These are phyloP conservation scores for Lithobates pipiens DNA, from an alignment of 2,797 vertebrate species.

Conservation along the genomic window DNA sequence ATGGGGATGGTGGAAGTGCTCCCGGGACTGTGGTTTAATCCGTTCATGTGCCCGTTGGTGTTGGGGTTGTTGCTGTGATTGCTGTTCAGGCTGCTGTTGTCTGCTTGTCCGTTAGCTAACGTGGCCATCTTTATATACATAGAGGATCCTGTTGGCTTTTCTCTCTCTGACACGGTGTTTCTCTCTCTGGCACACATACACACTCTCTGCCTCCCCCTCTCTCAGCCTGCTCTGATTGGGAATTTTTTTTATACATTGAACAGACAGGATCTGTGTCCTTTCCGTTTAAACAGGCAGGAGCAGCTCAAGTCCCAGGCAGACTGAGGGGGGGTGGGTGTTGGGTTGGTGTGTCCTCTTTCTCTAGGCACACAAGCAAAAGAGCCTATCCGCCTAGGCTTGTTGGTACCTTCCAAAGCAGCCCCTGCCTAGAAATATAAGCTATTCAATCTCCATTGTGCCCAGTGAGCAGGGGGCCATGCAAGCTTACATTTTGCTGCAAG, in stretches of 20 bases:
- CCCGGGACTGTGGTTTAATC: constrained; percentile 98
- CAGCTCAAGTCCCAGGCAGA: constrained; percentile 80
- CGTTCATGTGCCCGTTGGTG: constrained; percentile 97
- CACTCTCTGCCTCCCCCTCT: constrained; percentile 62
- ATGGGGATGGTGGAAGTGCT: constrained; percentile 98
- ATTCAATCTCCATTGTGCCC: constrained; percentile 77
- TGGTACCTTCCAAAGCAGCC: constrained; percentile 80
- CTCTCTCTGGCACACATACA: constrained; percentile 72
- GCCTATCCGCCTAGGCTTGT: constrained; percentile 70
- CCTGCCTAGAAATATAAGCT: constrained; percentile 81
- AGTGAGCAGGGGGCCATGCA: constrained; percentile 67
- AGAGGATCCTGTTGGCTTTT: constrained; percentile 82
- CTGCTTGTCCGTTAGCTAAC: constrained; percentile 99
- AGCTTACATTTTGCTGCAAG: constrained; percentile 65
- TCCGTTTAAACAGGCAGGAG: constrained; percentile 96
- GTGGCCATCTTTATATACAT: constrained; percentile 97
- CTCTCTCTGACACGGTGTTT: constrained; percentile 72
- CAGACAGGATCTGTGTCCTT: constrained; percentile 95
- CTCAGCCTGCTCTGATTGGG: constrained; percentile 67
- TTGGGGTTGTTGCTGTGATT: constrained; percentile 87
- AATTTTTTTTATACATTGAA: constrained; percentile 92
- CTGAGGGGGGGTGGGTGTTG: constrained; percentile 78
- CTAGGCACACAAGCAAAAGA: constrained; percentile 57
- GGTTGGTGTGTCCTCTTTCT: constrained; percentile 69
- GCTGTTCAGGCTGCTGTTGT: constrained; percentile 91